phyloP scores from a whole-genome alignment of 2,797 vertebrate species.

The Myoxocephalus aenaeus region DNA sequence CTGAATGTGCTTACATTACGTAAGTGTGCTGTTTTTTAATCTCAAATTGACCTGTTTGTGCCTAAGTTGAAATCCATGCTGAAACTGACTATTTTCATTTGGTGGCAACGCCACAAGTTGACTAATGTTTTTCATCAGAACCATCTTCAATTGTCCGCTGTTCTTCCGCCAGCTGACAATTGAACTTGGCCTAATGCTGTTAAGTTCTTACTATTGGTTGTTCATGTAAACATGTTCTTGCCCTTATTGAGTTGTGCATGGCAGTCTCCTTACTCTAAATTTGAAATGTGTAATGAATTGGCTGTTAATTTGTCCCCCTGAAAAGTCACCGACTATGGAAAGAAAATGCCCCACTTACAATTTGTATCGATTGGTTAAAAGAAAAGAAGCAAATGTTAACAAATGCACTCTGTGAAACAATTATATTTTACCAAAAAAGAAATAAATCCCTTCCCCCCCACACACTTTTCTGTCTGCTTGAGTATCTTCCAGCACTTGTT shows the following conservation, averaged over 20 bases:
- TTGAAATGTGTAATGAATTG: constrained; percentile 72
- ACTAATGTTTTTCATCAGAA: constrained; percentile 45
- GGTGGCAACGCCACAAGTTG: constrained; percentile 37
- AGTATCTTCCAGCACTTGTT: neutral
- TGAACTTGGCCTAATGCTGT: constrained; percentile 41
- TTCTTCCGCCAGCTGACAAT: constrained; percentile 79
- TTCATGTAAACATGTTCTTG: constrained; percentile 33
- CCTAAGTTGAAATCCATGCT: constrained; percentile 65
- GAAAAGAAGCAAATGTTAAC: constrained; percentile 32
- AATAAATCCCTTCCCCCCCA: constrained; percentile 80
- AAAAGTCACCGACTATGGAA: constrained; percentile 67
- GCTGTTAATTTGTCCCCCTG: constrained; percentile 78
- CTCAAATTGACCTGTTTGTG: constrained; percentile 65
- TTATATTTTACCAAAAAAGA: constrained; percentile 54
- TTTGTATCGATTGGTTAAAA: constrained; percentile 70
- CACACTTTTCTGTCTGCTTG: constrained; percentile 53
- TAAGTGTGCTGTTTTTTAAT: constrained; percentile 31
- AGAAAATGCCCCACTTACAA: constrained; percentile 57
- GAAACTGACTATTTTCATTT: constrained; percentile 47
- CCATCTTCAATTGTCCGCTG: constrained; percentile 62
- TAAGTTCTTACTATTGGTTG: constrained; percentile 31
- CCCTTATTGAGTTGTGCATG: constrained; percentile 57
- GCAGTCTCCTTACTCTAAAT: constrained; percentile 75
- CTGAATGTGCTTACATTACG: constrained; percentile 43
- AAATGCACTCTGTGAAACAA: constrained; percentile 62